phyloP scores from a whole-genome alignment of 1,140 invertebrate genomes.

The Pseudomyrmex gracilis region DNA sequence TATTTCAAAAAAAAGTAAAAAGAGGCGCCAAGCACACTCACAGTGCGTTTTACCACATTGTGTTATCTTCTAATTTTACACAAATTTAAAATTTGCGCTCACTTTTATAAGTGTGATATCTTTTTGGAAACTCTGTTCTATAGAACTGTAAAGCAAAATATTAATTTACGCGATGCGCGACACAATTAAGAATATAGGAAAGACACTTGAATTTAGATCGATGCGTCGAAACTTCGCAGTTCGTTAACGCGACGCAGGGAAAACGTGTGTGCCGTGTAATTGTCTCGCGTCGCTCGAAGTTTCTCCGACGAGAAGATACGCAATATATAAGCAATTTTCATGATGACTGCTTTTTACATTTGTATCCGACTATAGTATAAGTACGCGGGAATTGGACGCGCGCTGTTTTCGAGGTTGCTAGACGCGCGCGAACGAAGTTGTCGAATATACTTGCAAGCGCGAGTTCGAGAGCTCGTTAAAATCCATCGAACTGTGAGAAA shows the following conservation, averaged over 20 bases:
- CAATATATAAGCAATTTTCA: slow-evolving; percentile 15
- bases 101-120: too few species aligned
- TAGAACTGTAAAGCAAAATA: background rate
- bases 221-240: too few species aligned
- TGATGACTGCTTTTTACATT: slow-evolving; percentile 36
- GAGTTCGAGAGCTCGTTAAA: slow-evolving; percentile 55
- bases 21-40: too few species aligned
- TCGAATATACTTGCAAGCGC: slow-evolving; percentile 32
- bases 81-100: too few species aligned
- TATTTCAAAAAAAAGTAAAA: too few species aligned
- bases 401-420: slow-evolving; percentile 35
- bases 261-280: too few species aligned
- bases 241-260: too few species aligned
- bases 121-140: too few species aligned
- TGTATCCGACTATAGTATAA: slow-evolving; percentile 26
- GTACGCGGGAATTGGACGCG: slow-evolving; percentile 22
- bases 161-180: background rate
- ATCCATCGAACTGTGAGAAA: slow-evolving; percentile 49
- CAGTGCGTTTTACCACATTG: too few species aligned
- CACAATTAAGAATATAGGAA: background rate
- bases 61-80: too few species aligned
- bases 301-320: background rate
- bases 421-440: slow-evolving; percentile 42
- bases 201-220: background rate
- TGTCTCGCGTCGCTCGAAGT: background rate